Conservation (phyloP, 2,888 invertebrate genomes). For the Fissipunctia ypsillon region DNA sequence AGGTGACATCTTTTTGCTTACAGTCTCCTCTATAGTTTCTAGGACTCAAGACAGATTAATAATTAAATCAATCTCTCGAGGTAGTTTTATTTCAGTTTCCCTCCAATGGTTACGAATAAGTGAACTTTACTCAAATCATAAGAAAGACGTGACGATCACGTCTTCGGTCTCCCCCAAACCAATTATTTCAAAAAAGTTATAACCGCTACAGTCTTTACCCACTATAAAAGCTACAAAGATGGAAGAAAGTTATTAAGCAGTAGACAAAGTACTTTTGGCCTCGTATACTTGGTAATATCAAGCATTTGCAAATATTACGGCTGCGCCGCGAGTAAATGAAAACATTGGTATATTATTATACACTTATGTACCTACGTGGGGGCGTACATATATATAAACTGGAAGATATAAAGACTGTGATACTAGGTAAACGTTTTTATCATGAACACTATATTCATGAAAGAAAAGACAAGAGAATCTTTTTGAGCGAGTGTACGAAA, state of each 20-base stretch:
- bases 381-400: conserved; percentile 3
- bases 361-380: neutral
- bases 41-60: neutral
- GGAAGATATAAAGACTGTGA: neutral
- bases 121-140: neutral
- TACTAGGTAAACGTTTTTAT: conserved; percentile 22
- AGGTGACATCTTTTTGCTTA: neutral
- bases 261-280: conserved; percentile 21
- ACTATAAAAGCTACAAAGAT: conserved; percentile 23
- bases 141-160: neutral
- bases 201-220: conserved; percentile 3
- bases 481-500: neutral
- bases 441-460: conserved; percentile 13
- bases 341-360: conserved; percentile 26
- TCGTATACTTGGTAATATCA: conserved; percentile 36
- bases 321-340: conserved; percentile 42
- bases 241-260: conserved; percentile 43
- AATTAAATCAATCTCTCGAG: neutral
- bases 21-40: too few relatives aligned
- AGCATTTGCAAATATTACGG: conserved; percentile 48
- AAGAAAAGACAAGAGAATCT: conserved; percentile 5
- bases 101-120: neutral
- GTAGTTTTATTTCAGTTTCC: neutral
- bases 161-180: too few relatives aligned
- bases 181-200: conserved; percentile 24